phyloP scores from a whole-genome alignment of 2,888 invertebrate genomes.

The Ariolimax columbianus region DNA sequence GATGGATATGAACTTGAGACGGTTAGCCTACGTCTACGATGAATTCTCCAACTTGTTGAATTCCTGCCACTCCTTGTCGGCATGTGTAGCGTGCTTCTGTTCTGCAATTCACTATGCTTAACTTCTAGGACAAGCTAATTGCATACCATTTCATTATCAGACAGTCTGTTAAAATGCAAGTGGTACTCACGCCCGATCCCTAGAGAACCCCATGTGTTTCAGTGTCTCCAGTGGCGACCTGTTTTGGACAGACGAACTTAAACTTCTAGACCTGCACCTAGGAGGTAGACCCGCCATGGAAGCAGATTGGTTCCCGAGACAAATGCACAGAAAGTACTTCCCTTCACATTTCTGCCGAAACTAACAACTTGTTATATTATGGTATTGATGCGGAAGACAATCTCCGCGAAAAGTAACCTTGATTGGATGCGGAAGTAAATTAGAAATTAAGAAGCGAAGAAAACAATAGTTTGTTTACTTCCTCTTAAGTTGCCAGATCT shows the following conservation, averaged over 20 bases:
- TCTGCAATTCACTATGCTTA: too few relatives aligned
- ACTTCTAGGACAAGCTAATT: too few relatives aligned
- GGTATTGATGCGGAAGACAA: not conserved
- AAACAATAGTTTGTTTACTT: conserved; percentile 38
- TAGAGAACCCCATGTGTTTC: conserved; percentile 92
- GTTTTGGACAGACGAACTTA: conserved; percentile 60
- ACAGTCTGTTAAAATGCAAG: too few relatives aligned
- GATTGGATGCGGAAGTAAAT: conserved; percentile 29
- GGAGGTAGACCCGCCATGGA: conserved; percentile 53
- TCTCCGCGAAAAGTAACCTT: not conserved
- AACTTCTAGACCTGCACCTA: conserved; percentile 51
- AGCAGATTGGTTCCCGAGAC: not conserved
- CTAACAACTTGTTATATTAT: not conserved
- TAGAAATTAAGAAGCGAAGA: not conserved
- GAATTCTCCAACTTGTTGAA: too few relatives aligned
- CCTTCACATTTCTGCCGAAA: not conserved
- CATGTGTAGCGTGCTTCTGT: too few relatives aligned
- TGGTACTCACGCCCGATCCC: conserved; percentile 87
- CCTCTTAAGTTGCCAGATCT: too few relatives aligned
- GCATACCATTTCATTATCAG: too few relatives aligned
- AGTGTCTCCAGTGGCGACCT: conserved; percentile 85
- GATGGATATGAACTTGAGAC: too few relatives aligned
- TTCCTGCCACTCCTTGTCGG: too few relatives aligned
- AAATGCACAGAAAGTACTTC: not conserved
- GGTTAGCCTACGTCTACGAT: too few relatives aligned